Evolutionary conservation across 1,140 invertebrate genomes (phyloP).

Genomic region (Phocides pigmalion): DNA sequence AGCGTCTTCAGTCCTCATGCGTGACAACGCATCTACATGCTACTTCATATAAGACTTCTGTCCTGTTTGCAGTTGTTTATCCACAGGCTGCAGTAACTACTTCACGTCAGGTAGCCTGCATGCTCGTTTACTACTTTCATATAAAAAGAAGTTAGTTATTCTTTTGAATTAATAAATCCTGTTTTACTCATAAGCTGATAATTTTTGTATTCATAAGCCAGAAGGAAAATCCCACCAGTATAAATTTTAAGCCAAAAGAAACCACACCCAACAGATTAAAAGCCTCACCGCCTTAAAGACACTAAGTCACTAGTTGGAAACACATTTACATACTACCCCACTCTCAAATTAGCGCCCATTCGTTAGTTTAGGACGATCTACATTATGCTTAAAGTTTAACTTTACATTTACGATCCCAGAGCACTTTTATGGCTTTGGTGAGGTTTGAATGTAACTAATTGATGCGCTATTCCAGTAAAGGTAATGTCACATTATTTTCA

Average conservation of each 20-base stretch:
- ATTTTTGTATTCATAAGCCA: too few species aligned
- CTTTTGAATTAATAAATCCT: too few species aligned
- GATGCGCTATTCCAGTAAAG: constrained; percentile 1
- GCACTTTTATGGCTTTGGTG: constrained; percentile 15
- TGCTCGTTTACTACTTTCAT: too few species aligned
- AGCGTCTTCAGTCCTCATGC: too few species aligned
- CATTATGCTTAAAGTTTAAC: constrained; percentile 20
- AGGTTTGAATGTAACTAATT: constrained; percentile 15
- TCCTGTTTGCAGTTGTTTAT: too few species aligned
- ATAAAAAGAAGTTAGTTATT: too few species aligned
- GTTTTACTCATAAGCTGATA: too few species aligned
- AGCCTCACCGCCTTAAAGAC: neutral
- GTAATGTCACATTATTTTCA: neutral
- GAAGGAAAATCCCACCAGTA: too few species aligned
- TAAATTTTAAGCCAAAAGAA: neutral
- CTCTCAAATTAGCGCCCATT: constrained; percentile 26
- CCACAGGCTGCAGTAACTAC: too few species aligned
- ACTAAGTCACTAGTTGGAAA: constrained; percentile 23
- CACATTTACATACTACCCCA: constrained; percentile 29
- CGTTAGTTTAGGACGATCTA: constrained; percentile 30
- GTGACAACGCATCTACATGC: too few species aligned
- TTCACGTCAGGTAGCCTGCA: too few species aligned
- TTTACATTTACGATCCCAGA: constrained; percentile 12
- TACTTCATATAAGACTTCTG: too few species aligned
- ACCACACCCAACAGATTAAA: neutral